Evolutionary conservation across 1,140 invertebrate genomes (phyloP), one percentile per base, ranked within the genome.

Genomic region (Conopomorpha cramerella): DNA sequence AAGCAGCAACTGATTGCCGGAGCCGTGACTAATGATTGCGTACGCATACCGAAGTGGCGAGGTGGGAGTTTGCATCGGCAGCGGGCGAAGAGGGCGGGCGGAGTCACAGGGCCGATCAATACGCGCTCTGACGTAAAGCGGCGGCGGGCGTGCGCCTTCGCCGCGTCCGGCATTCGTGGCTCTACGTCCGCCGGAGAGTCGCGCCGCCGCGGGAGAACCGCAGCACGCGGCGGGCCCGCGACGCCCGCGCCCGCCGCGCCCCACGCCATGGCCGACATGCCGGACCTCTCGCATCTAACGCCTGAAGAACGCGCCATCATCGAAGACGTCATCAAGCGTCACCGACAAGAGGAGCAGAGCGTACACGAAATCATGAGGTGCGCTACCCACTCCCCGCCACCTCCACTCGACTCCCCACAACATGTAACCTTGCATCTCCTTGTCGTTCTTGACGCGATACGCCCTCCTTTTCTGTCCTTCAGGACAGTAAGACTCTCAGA

Each of bases 231-330:
- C 61, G 63, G 62, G 59, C 61, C 59, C 63, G 66, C 62, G 58
- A 50, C 51, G 49, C 55, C 55, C 52, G 56, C 55, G 62, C 55
- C 41, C 41, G 50, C 59, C 38, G 51, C n/a, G 49, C 56, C 59
- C 61, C 51, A 56, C 23, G 77, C 77, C 68, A 89, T 89, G 87
- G 87, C 86, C 72, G 86, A 89, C 74, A 85, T 93, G 85, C 95
- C 95, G 51, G 96, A 99, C 84, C 86, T 99, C 57, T 97, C 93
- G 64, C 95, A 99, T 81, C 88, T 99, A 60, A 98, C 94, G 54
- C 90, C 93, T 56, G 95, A 98, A 78, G 96, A 99, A 82, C 85
- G 96, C 68, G 88, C 89, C 78, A 96, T 98, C 82, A 99, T 99
- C 77, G 92, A 98, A 78, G 87, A 88, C 58, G 96, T 99, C 51